Evolutionary conservation across 2,888 invertebrate genomes (phyloP).

Genomic region (Polyommatus iphigenia): DNA sequence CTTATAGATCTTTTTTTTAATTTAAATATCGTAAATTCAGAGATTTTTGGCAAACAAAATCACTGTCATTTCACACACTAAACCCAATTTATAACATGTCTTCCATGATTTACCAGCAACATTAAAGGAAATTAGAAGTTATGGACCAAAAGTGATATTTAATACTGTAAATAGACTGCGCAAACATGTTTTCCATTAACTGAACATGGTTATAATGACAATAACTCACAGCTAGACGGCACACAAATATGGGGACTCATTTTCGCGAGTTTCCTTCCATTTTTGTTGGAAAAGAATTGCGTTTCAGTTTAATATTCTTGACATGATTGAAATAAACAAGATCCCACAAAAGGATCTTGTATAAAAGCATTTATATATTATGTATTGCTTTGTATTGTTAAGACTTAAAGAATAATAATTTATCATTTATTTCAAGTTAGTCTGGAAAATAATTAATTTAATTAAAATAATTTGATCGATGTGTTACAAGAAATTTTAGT

Average conservation of each 20-base stretch:
- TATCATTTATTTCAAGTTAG: not conserved
- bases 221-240: not conserved
- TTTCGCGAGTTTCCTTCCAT: not conserved
- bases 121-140: constrained; percentile 17
- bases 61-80: not conserved
- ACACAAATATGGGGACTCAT: not conserved
- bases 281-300: not conserved
- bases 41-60: not conserved
- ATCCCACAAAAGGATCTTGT: not conserved
- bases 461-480: no score
- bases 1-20: not conserved
- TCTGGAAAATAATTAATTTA: no score
- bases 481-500: no score
- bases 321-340: not conserved
- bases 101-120: not conserved
- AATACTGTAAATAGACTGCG: not conserved
- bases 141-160: constrained; percentile 8
- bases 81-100: not conserved
- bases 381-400: no score
- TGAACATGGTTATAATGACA: constrained; percentile 12
- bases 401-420: not conserved
- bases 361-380: no score
- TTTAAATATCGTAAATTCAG: not conserved
- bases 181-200: constrained; percentile 17
- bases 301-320: constrained; percentile 4